Percentiles rank a stretch among this genome's conserved stretches.
Evolutionary conservation across 2,888 invertebrate genomes (phyloP).

Genomic region (Diplolepis rosae): DNA sequence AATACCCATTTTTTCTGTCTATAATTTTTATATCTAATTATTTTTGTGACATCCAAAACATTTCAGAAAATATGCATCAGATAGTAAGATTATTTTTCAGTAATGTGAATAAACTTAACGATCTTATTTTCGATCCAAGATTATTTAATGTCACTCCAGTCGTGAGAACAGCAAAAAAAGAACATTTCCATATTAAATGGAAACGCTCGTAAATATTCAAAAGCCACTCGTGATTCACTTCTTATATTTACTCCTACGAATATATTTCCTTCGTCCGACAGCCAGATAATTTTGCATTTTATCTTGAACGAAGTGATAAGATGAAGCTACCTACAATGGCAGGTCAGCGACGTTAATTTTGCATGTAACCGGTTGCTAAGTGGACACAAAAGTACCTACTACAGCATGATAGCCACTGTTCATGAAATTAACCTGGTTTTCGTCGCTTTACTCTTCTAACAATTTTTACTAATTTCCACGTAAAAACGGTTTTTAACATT

Average conservation of each 20-base stretch:
- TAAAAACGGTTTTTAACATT: neutral
- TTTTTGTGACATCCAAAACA: too few relatives aligned
- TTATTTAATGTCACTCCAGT: neutral
- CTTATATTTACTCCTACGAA: constrained; percentile 14
- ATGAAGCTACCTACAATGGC: constrained; percentile 7
- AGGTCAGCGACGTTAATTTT: constrained; percentile 17
- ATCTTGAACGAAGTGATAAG: constrained; percentile 29
- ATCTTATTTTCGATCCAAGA: neutral
- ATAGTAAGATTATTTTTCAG: neutral
- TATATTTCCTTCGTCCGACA: constrained; percentile 25
- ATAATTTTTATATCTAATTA: too few relatives aligned
- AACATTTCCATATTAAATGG: constrained; percentile 22
- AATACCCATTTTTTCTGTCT: neutral
- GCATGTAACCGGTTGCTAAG: constrained; percentile 23
- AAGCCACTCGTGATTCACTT: constrained; percentile 19
- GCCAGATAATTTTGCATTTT: constrained; percentile 21
- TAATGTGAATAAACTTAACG: neutral
- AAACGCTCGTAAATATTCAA: constrained; percentile 20
- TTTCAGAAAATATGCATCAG: too few relatives aligned
- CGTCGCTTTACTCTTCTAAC: neutral
- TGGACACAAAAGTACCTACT: neutral
- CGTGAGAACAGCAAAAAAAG: constrained; percentile 19
- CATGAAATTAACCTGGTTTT: neutral
- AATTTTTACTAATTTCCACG: neutral
- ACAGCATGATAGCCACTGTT: neutral